Conservation (phyloP, 2,888 invertebrate species). For the Scaptomyza caliginosa region DNA sequence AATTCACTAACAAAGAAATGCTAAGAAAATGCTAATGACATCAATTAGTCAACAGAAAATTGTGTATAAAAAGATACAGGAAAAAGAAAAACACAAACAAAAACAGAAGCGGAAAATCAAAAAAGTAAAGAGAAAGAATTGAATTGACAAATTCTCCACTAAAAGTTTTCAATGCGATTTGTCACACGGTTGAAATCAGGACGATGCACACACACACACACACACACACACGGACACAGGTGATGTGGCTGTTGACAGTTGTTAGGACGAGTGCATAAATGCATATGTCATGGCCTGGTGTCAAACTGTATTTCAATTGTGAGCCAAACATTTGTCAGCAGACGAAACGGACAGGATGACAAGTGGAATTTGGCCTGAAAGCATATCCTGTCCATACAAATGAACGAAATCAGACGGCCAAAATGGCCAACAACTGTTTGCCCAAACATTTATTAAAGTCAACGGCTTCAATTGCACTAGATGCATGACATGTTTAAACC, state of each 20-base stretch:
- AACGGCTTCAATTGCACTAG: constrained; percentile 31
- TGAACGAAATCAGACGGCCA: neutral
- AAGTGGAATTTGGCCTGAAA: constrained; percentile 72
- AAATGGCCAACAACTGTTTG: constrained; percentile 12
- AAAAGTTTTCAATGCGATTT: constrained; percentile 40
- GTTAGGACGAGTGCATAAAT: constrained; percentile 2
- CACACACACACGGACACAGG: constrained; percentile 1
- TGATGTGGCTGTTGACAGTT: constrained; percentile 23
- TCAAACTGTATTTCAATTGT: constrained; percentile 47
- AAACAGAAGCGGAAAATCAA: neutral
- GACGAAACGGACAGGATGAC: constrained; percentile 55
- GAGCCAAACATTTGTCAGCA: constrained; percentile 20
- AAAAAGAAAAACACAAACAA: neutral
- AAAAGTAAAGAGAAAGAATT: neutral
- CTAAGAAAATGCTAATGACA: constrained; percentile 3
- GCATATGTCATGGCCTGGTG: constrained; percentile 8
- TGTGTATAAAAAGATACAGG: too few species aligned
- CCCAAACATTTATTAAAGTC: constrained; percentile 66
- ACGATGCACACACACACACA: neutral
- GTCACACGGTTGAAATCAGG: constrained; percentile 43
- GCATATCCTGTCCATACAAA: constrained; percentile 64
- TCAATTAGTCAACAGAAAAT: constrained; percentile 31
- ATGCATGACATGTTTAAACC: too few species aligned
- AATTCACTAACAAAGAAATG: too few species aligned
- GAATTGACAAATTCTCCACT: constrained; percentile 6